A percentile compares a stretch with the other conserved stretches of the same genome.
These are phyloP conservation scores for Frankliniella fusca DNA, from an alignment of 2,888 invertebrate genomes.

Conservation along the genomic window DNA sequence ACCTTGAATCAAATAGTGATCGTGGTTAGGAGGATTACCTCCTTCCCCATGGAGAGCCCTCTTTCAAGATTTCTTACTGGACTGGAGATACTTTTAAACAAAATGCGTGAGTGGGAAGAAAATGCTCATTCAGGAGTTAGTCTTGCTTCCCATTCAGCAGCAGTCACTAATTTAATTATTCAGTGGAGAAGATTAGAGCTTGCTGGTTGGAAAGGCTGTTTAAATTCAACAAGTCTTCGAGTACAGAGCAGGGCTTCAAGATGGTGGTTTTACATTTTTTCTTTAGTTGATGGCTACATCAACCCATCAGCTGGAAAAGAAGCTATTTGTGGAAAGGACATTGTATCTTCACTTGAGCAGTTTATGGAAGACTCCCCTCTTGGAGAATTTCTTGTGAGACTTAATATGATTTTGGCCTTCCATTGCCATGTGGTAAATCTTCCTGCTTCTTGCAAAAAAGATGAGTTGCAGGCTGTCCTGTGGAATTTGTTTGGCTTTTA, in stretches of 20 bases:
- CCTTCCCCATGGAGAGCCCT: constrained; percentile 74
- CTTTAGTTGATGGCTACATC: constrained; percentile 62
- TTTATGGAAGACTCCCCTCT: constrained; percentile 80
- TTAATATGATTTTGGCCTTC: constrained; percentile 73
- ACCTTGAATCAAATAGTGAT: constrained; percentile 66
- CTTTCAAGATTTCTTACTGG: constrained; percentile 85
- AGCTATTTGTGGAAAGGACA: constrained; percentile 45
- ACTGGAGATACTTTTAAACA: constrained; percentile 72
- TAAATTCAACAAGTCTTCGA: constrained; percentile 46
- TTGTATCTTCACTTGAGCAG: constrained; percentile 62
- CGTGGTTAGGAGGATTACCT: constrained; percentile 61
- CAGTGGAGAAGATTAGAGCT: constrained; percentile 89
- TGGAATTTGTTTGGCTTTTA: constrained; percentile 85
- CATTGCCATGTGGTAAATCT: constrained; percentile 72
- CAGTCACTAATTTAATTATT: constrained; percentile 76
- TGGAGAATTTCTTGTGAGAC: constrained; percentile 75
- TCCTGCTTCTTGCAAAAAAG: constrained; percentile 40
- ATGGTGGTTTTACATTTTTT: constrained; percentile 89
- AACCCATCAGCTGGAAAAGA: constrained; percentile 40
- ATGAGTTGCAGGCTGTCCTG: constrained; percentile 43
- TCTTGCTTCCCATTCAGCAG: constrained; percentile 65
- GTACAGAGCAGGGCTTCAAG: constrained; percentile 66
- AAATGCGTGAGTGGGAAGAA: constrained; percentile 83
- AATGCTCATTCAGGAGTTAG: constrained; percentile 84
- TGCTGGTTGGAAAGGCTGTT: constrained; percentile 77